These are phyloP conservation scores for Microlaimidae sp. DNA, from an alignment of 2,888 invertebrate species.

Conservation along the genomic window DNA sequence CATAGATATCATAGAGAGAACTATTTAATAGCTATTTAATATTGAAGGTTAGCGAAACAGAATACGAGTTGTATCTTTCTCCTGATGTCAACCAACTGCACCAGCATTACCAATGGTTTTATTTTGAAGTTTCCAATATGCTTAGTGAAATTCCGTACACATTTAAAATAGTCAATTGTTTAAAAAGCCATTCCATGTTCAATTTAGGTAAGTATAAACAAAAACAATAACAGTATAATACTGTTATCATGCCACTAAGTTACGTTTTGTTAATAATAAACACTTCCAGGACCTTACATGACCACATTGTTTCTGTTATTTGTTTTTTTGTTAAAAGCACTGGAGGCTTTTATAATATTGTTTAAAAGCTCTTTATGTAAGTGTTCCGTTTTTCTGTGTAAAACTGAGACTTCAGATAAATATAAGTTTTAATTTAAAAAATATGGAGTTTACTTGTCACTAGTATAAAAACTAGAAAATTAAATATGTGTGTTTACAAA, in stretches of 20 bases:
- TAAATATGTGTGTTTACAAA: too few species aligned
- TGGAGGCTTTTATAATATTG: too few species aligned
- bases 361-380: too few species aligned
- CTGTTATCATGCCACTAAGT: background rate
- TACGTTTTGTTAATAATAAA: background rate
- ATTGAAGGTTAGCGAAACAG: constrained; percentile 52
- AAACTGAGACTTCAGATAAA: too few species aligned
- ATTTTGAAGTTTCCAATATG: constrained; percentile 67
- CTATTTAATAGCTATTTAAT: too few species aligned
- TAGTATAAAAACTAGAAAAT: too few species aligned
- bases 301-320: constrained; percentile 8
- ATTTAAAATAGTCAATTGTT: constrained; percentile 71
- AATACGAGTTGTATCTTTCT: constrained; percentile 63
- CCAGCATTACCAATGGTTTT: constrained; percentile 70
- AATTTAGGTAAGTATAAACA: constrained; percentile 53
- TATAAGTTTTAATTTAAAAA: too few species aligned
- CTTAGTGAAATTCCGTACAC: constrained; percentile 51
- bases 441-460: too few species aligned
- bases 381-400: too few species aligned
- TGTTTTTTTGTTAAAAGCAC: too few species aligned
- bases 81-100: constrained; percentile 59
- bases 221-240: constrained; percentile 3
- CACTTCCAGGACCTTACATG: background rate
- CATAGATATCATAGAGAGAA: too few species aligned
- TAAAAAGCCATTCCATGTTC: constrained; percentile 67